phyloP scores from a whole-genome alignment of 2,113 vertebrate genomes.

The Macrotis lagotis region DNA sequence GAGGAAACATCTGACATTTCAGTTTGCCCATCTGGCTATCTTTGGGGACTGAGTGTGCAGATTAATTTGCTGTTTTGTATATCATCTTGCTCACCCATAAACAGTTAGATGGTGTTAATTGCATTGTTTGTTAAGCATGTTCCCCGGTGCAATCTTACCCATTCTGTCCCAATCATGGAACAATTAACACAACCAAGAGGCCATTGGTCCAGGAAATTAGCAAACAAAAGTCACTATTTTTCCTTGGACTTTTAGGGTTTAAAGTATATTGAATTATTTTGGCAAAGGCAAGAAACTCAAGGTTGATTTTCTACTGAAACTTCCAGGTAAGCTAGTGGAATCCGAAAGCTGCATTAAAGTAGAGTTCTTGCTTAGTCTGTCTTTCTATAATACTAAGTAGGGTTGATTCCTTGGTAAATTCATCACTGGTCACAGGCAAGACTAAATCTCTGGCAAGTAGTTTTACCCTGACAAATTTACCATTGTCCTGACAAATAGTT shows the following conservation, averaged over 20 bases:
- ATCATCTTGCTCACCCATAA: constrained; percentile 62
- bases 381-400: neutral
- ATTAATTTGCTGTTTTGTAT: constrained; percentile 69
- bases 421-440: constrained; percentile 29
- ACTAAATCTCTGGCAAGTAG: constrained; percentile 31
- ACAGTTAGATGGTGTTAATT: constrained; percentile 57
- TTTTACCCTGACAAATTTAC: constrained; percentile 37
- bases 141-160: constrained; percentile 45
- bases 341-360: neutral
- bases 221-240: constrained; percentile 35
- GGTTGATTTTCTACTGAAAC: neutral
- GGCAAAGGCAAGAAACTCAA: constrained; percentile 48
- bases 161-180: constrained; percentile 34
- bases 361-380: neutral
- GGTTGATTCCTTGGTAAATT: neutral
- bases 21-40: constrained; percentile 60
- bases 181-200: constrained; percentile 37
- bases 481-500: constrained; percentile 56
- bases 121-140: constrained; percentile 53
- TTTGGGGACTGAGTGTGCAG: constrained; percentile 53
- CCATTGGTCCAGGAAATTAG: constrained; percentile 38
- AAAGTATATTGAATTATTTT: constrained; percentile 62
- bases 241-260: constrained; percentile 17
- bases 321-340: neutral
- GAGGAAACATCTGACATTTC: constrained; percentile 49